A percentile compares a stretch with the other conserved stretches of the same genome.
Conservation (phyloP, 2,797 vertebrate species). For the Lacerta agilis region DNA sequence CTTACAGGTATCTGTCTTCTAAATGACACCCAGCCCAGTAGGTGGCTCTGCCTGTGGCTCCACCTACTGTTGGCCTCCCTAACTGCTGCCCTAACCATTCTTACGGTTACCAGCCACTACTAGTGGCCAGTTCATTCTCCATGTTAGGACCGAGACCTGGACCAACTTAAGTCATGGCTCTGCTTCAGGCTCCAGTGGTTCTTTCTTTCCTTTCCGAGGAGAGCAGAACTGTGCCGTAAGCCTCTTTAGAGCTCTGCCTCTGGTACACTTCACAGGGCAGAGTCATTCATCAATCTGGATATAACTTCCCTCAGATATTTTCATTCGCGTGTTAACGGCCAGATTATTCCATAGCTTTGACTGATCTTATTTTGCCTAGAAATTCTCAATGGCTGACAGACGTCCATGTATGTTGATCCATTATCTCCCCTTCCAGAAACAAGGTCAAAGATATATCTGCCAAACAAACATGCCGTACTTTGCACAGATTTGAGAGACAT, state of each 20-base stretch:
- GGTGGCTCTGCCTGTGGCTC: too few species aligned
- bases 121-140: not conserved
- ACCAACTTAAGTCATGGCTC: not conserved
- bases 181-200: not conserved
- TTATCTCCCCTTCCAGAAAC: constrained; percentile 47
- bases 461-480: constrained; percentile 7
- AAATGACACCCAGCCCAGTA: too few species aligned
- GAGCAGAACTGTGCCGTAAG: constrained; percentile 1
- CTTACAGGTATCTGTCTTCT: too few species aligned
- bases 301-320: constrained; percentile 51
- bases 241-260: constrained; percentile 7
- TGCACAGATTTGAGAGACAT: not conserved
- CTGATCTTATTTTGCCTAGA: constrained; percentile 53
- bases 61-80: too few species aligned
- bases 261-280: not conserved
- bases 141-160: not conserved
- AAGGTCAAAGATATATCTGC: constrained; percentile 37
- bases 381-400: constrained; percentile 43
- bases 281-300: constrained; percentile 32
- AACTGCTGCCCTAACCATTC: too few species aligned
- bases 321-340: not conserved
- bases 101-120: not conserved
- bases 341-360: constrained; percentile 34
- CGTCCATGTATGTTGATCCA: constrained; percentile 55
- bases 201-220: not conserved